Evolutionary conservation across 2,113 vertebrate genomes (phyloP).

Genomic region (Tenrec ecaudatus): DNA sequence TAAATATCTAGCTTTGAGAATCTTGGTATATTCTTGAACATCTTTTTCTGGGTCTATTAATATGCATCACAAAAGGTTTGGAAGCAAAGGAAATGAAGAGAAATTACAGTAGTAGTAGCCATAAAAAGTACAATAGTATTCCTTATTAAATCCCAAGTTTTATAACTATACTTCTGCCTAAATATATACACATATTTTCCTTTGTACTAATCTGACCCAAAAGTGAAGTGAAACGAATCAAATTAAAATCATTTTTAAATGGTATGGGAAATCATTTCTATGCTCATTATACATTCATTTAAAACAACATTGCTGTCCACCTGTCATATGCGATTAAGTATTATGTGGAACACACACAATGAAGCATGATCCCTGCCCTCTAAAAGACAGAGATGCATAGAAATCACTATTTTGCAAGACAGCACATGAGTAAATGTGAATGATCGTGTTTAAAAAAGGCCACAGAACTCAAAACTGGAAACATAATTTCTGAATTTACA

Average conservation of each 20-base stretch:
- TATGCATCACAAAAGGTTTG: background rate
- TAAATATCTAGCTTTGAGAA: background rate
- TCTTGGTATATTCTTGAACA: background rate
- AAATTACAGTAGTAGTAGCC: background rate
- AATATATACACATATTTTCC: background rate
- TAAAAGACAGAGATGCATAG: background rate
- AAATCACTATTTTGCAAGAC: background rate
- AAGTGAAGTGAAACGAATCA: background rate
- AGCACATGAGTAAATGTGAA: no score
- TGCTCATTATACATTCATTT: background rate
- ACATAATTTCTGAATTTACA: no score
- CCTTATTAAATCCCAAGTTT: conserved; percentile 11
- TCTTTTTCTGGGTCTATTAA: background rate
- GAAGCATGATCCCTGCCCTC: background rate
- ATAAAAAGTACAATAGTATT: background rate
- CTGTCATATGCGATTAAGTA: background rate
- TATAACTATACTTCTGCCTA: background rate
- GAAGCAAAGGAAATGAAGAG: background rate
- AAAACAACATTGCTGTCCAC: background rate
- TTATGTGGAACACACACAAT: background rate
- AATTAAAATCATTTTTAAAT: background rate
- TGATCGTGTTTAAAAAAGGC: no score
- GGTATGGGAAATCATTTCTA: background rate
- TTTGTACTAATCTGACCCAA: background rate
- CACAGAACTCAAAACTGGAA: no score